These are phyloP conservation scores for Homarus gammarus DNA, from an alignment of 2,888 invertebrate species.

Conservation along the genomic window DNA sequence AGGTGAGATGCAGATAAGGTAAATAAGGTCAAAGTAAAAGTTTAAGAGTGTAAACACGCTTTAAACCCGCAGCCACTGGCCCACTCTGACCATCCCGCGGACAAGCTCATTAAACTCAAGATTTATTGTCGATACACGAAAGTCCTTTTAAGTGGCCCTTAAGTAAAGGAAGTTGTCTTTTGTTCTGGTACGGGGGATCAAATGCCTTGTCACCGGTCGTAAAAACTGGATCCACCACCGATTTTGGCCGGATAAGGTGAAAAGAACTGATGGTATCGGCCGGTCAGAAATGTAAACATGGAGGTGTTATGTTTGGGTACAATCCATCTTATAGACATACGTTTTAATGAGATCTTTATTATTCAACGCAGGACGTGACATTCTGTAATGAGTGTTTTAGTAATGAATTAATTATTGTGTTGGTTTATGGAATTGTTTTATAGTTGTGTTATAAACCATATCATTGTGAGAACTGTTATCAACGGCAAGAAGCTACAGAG, in stretches of 20 bases:
- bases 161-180: slow-evolving; percentile 33
- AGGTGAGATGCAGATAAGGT: too few species aligned
- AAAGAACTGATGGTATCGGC: neutral
- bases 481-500: too few species aligned
- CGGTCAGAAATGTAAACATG: neutral
- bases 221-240: slow-evolving; percentile 25
- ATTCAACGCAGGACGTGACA: too few species aligned
- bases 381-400: too few species aligned
- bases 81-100: neutral
- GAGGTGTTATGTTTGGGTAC: slow-evolving; percentile 1
- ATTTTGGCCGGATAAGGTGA: slow-evolving; percentile 26
- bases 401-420: too few species aligned
- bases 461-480: too few species aligned
- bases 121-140: slow-evolving; percentile 53
- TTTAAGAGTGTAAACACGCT: too few species aligned
- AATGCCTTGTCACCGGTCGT: slow-evolving; percentile 1
- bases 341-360: too few species aligned
- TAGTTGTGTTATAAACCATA: too few species aligned
- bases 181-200: slow-evolving; percentile 33
- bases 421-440: too few species aligned
- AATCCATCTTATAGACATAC: too few species aligned
- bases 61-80: neutral
- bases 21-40: too few species aligned
- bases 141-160: slow-evolving; percentile 41
- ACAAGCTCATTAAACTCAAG: slow-evolving; percentile 40